Evolutionary conservation across 2,113 vertebrate genomes (phyloP), one percentile per base, ranked within the genome.

Genomic region (Theristicus caerulescens): DNA sequence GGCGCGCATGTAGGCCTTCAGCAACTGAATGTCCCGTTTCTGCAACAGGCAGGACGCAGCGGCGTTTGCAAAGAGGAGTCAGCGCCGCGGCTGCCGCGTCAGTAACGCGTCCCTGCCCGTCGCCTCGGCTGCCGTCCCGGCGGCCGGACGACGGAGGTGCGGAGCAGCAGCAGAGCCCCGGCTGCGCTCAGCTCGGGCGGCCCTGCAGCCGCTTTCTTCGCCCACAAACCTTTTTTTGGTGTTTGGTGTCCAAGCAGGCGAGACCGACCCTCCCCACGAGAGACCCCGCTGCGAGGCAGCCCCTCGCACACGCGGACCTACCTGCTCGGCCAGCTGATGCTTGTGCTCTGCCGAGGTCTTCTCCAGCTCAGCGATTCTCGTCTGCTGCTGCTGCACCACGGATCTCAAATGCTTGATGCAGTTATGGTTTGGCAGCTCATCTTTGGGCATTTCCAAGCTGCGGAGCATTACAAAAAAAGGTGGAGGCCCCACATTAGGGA

Each of bases 361-460:
- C 97, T 99, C 99, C 98, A 99, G 98, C 84, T 99, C 99, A 1
- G 99, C 99, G 4, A 99, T 99, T 18, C 99, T 98, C 0, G 98
- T 98, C 96, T 99, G 99, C 95, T 99, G 99, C 97, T 99, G 99
- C 91, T 99, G 99, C 38, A 99, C 99, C 91, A 99, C 98, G 0
- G 98, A 98, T 9, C 99, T 98, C 54, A 99, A 95, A 89, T 99
- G 99, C 97, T 99, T 99, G 97, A 99, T 99, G 96, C 99, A 99
- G 95, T 99, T 99, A 96, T 99, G 99, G 97, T 98, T 99, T 57
- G 99, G 98, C 95, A 99, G 94, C 97, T 99, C 99, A 10, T 99
- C 99, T 97, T 99, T 99, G 98, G 99, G 99, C 99, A 99, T 99
- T 96, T 99, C 99, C 94, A 99, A 97, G 76, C 99, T 99, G 97